Base-by-base conservation (phyloP, 2,888 invertebrate species). In the Scaptomyza tumidula region DNA sequence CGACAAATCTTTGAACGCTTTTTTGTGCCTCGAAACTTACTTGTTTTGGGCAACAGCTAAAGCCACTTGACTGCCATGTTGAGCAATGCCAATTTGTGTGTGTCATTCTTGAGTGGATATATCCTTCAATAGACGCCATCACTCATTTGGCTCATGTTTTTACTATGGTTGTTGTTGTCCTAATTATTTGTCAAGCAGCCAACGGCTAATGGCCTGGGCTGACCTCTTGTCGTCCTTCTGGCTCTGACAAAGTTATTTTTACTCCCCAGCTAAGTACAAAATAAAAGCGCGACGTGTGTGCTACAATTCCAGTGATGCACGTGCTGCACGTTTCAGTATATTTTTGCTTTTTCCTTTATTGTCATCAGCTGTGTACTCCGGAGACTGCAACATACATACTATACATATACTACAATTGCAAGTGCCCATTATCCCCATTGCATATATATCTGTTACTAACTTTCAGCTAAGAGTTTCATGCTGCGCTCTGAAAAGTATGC, bases 151-250 rank as follows among this genome's bases (percentile, higher is more conserved):
- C 45, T 50, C 35, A 43, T 43, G 35, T 44, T 56, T 56, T 46
- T 24, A 24, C 3, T 41, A 50, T 52, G 49, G 68, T 52, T 78
- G 43, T 79, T 75, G 68, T 86, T 75, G 14, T 62, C 61, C 80
- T 88, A 88, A 85, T 85, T 85, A 88, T 85, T 85, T 85, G 87
- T 81, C 77, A 71, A 81, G 66, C 85, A 85, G 79, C 75, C 74
- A 63, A 68, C 37, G 24, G 68, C 80, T 84, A 84, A 84, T 88
- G 84, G 80, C 86, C 71, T 65, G 86, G 88, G 83, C 72, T 71
- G 86, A 71, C 67, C 76, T 75, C 61, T 53, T 14, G 33, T 16
- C 48, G 29, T 46, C 48, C 57, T 58, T 59, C 39, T 49, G 45
- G 39, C 55, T 43, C 35, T 27, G 31, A 16, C 10, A 59, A 63